Percentiles rank a stretch among this genome's conserved stretches.
Evolutionary conservation across 2,888 invertebrate genomes (phyloP).

Genomic region (Chrysopilus asiliformis): DNA sequence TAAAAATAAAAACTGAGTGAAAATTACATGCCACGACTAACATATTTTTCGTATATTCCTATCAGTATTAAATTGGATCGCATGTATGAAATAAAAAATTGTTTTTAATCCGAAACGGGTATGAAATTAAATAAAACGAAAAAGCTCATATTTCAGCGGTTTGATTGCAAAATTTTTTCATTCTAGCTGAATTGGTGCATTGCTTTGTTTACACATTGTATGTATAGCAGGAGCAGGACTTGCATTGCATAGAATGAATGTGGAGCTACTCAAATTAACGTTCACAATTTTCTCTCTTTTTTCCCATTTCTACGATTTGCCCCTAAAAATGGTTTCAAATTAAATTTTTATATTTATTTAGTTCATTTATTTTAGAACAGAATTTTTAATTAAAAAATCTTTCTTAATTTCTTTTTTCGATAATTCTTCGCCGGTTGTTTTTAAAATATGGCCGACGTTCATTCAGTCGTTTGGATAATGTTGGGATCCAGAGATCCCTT

Average conservation of each 20-base stretch:
- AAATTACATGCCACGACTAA: no score
- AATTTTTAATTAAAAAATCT: conserved; percentile 20
- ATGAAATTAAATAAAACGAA: conserved; percentile 13
- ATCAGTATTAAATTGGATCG: no score
- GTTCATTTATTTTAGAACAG: conserved; percentile 17
- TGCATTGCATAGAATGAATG: neutral
- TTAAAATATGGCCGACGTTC: no score
- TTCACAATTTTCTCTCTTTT: conserved; percentile 5
- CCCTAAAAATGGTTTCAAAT: conserved; percentile 5
- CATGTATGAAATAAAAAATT: neutral
- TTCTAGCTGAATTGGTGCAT: no score
- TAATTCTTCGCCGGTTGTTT: no score
- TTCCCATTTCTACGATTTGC: neutral
- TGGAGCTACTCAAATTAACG: conserved; percentile 1
- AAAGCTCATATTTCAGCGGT: conserved; percentile 13
- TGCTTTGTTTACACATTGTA: no score
- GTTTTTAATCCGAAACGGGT: neutral
- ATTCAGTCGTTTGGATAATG: no score
- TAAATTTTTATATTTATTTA: conserved; percentile 14
- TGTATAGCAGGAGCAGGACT: no score
- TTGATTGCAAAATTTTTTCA: conserved; percentile 12
- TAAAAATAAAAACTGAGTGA: no score
- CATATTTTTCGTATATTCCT: no score
- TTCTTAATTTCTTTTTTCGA: no score
- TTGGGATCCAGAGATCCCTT: no score